These are phyloP conservation scores for Gnatocerus cornutus DNA, from an alignment of 2,888 invertebrate species.

Conservation along the genomic window DNA sequence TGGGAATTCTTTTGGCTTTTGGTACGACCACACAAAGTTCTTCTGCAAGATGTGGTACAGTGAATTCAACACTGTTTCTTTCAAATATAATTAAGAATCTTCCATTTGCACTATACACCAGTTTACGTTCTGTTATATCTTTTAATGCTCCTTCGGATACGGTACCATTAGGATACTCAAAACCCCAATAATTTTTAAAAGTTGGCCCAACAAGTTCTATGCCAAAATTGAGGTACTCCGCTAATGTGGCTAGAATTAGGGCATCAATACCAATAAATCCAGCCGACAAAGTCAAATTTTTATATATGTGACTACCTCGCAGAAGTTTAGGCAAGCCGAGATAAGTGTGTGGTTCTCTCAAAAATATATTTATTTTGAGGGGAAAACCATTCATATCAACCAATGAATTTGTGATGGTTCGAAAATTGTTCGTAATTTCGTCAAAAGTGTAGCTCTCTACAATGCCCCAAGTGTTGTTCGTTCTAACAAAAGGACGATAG, in stretches of 20 bases:
- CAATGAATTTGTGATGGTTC: background rate
- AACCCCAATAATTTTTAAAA: background rate
- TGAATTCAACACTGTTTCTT: slow-evolving; percentile 66
- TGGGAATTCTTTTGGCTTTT: slow-evolving; percentile 67
- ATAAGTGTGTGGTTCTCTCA: no score
- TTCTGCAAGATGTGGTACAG: slow-evolving; percentile 66
- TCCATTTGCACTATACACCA: slow-evolving; percentile 68
- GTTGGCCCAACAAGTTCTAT: background rate
- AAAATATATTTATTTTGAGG: background rate
- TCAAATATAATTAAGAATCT: slow-evolving; percentile 68
- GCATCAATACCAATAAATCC: slow-evolving; percentile 9
- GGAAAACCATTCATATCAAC: slow-evolving; percentile 12
- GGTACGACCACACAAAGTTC: slow-evolving; percentile 70
- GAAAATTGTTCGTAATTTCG: background rate
- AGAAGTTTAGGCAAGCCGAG: background rate
- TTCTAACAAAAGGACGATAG: slow-evolving; percentile 11
- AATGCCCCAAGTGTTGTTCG: slow-evolving; percentile 1
- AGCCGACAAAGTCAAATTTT: background rate
- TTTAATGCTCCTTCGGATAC: slow-evolving; percentile 63
- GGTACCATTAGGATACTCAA: slow-evolving; percentile 7
- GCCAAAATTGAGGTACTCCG: slow-evolving; percentile 12
- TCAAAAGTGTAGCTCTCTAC: background rate
- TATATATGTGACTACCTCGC: background rate
- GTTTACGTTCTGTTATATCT: slow-evolving; percentile 64
- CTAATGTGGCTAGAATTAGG: background rate